Base-by-base conservation (phyloP, 1,140 invertebrate genomes). In the Diorhabda elongata region DNA sequence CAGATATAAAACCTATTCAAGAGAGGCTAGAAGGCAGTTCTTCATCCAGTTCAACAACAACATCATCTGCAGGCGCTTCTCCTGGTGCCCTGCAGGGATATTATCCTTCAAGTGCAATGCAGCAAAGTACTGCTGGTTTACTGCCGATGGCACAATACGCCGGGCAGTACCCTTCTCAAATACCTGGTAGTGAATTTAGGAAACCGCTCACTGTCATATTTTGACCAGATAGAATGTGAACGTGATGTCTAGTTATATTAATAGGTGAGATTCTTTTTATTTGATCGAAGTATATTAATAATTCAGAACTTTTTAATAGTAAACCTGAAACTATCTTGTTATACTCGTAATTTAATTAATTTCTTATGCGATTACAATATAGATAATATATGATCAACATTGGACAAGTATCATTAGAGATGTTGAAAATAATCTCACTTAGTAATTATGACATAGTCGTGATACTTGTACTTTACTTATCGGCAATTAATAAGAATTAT, bases 131-230 rank as follows among this genome's bases (percentile, higher is more conserved):
- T n/a, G 69, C 81, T 3, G 83, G 85, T 47, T 78, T 88, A 44
- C 78, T 84, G 4, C 86, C 89, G 42, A 88, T 90, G 84, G 85
- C 86, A 0, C 89, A 89, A 67, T 90, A 89, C 76, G 79, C 84
- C 8, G 85, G 84, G 6, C 88, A 87, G 75, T 88, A 87, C 77
- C 79, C 82, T 0, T 72, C 69, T 63, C 81, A 69, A 73, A 75
- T 61, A 64, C 78, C 73, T 44, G 84, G 86, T 71, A 82, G 86
- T 26, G 92, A 93, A 76, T 93, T 92, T 80, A 83, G 91, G 66
- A 85, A 92, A 76, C 92, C 92, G 2, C 81, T 94, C 7, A 91
- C 92, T 52, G 92, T 94, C 69, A 92, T 94, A 86, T 93, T 93
- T 86, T 94, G 91, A 93, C 91, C 90, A 86, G 88, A 90, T 75